phyloP scores from a whole-genome alignment of 2,888 invertebrate genomes.

The Chymomyza amoena region DNA sequence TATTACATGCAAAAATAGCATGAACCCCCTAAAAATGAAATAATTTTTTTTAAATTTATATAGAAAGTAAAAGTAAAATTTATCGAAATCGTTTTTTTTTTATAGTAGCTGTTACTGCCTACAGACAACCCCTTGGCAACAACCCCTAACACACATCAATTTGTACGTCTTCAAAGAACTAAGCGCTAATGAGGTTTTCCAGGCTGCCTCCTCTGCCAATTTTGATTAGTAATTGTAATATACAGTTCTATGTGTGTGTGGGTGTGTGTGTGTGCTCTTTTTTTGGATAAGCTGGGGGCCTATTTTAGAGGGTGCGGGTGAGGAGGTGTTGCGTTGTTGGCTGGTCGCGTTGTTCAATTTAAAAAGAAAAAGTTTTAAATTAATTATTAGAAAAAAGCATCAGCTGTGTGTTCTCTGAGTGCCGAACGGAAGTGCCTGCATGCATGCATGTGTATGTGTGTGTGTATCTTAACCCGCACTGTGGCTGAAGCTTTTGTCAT shows the following conservation, averaged over 20 bases:
- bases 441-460: background rate
- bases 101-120: constrained; percentile 28
- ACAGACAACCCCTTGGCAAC: constrained; percentile 17
- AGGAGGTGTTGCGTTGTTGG: no score
- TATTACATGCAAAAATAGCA: no score
- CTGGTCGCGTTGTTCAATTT: constrained; percentile 25
- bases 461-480: constrained; percentile 16
- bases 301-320: background rate
- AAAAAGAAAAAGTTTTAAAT: constrained; percentile 77
- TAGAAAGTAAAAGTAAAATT: no score
- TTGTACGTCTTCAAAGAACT: background rate
- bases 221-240: background rate
- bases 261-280: background rate
- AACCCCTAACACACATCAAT: background rate
- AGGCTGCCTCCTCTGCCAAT: background rate
- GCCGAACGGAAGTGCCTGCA: background rate
- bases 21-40: no score
- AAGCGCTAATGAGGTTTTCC: background rate
- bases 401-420: constrained; percentile 51
- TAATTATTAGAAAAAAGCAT: constrained; percentile 77
- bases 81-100: no score
- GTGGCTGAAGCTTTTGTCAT: constrained; percentile 4
- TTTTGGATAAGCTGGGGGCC: background rate
- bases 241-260: background rate
- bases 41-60: no score